Base-by-base conservation (phyloP, 2,113 vertebrate genomes). In the Dipodomys merriami region DNA sequence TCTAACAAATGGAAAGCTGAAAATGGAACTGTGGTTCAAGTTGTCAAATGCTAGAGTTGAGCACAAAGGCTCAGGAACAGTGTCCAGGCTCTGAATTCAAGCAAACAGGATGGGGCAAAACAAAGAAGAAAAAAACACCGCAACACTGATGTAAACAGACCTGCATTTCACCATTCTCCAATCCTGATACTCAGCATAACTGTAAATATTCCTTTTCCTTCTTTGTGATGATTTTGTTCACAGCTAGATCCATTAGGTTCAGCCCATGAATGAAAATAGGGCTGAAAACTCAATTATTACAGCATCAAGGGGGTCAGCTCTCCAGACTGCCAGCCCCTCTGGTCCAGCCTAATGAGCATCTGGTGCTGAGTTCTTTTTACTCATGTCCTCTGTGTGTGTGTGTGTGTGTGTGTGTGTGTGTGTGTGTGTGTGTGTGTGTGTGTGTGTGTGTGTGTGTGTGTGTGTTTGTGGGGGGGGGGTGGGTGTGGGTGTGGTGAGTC, bases 181-280 rank as follows among this genome's bases (percentile, higher is more conserved):
- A 57, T 77, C 68, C 35, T 73, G 57, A 35, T 44, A 18, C 53
- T 83, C 85, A 72, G 44, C 22, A 44, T 53, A 93, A 90, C 64
- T 69, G 72, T 62, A 1, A 73, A 74, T 74, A 65, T 22, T 78
- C 39, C 74, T 83, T 87, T 87, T 82, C 74, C 27, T 83, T 93
- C 82, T 90, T 72, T 80, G 87, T 90, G 60, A 74, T 35, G 79
- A 91, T 64, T 88, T 64, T 30, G n/a, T 49, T 72, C 18, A 73
- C 82, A 91, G 85, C 39, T 78, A 92, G 49, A 82, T 33, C 78
- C 62, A 25, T 79, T 68, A 86, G 60, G 84, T 78, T 88, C 46
- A 73, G 60, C 68, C 81, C 67, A n/a, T n/a, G 64, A 93, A 68
- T 62, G 60, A 87, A 67, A n/a, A 44, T 0, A 20, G 25, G 49